Evolutionary conservation across 2,113 vertebrate species (phyloP), one percentile per base, ranked within the genome.

Genomic region (Propithecus coquereli): DNA sequence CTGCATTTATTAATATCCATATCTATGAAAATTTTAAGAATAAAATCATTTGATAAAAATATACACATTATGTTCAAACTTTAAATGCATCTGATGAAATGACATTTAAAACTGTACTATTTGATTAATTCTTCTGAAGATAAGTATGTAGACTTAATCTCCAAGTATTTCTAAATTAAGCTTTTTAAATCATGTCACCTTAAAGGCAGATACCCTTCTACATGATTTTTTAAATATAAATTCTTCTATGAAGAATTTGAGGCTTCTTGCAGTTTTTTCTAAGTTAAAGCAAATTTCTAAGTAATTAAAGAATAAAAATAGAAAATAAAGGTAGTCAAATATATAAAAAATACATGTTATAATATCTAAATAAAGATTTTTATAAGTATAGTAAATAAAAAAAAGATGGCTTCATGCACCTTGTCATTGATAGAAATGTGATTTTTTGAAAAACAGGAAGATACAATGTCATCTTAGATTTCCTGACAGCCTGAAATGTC

Each of bases 271-370:
- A 30, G 30, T 59, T 40, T 57, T 70, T 63, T 18, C 54, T 20
- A 43, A 89, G 45, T 86, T 65, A 65, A 95, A 90, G n/a, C 8
- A 54, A 91, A 86, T 25, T 66, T 54, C 16, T 3, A 54, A 17
- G 16, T 66, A 95, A 85, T 86, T 86, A 84, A 37, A 52, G 79
- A 86, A 81, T 70, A 16, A 61, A 84, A 82, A n/a, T 73, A 27
- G 16, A 6, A 54, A 81, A 52, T 30, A n/a, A 43, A 83, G 65
- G 47, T 6, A 73, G 12, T 40, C 8, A 40, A 71, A 45, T 0
- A 17, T 40, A 9, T 50, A 17, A 89, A 95, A 87, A 83, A 54
- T 14, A 61, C 5, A 32, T 70, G 32, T 93, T 37, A 32, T 52
- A 80, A 45, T 18, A 40, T 71, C 45, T 61, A 63, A 91, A n/a